Conservation (phyloP, 2,888 invertebrate species). For the Cosmorhoe ocellata region DNA sequence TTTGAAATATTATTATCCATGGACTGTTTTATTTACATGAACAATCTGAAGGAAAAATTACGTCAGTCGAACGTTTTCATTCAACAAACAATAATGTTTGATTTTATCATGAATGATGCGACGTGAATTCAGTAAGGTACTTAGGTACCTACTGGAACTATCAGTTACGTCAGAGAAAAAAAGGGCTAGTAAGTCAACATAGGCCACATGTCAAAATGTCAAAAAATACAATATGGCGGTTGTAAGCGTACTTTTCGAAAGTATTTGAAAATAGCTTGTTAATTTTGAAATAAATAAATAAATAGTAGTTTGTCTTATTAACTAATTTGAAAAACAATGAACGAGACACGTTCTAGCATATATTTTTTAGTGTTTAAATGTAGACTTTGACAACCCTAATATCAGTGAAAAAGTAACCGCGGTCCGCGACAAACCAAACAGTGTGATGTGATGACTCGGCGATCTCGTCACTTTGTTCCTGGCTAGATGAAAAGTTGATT, state of each 20-base stretch:
- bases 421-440: conserved; percentile 57
- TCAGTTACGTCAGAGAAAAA: too few species aligned
- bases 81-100: conserved; percentile 9
- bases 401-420: conserved; percentile 34
- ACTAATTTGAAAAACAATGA: too few species aligned
- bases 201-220: too few species aligned
- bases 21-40: conserved; percentile 2
- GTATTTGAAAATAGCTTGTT: too few species aligned
- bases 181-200: too few species aligned
- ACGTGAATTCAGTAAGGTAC: background rate
- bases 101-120: conserved; percentile 1
- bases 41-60: conserved; percentile 5
- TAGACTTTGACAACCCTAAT: conserved; percentile 27
- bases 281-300: too few species aligned
- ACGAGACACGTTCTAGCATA: too few species aligned
- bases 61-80: background rate
- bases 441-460: conserved; percentile 59
- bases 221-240: too few species aligned
- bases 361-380: too few species aligned
- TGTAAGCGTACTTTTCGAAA: too few species aligned
- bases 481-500: conserved; percentile 32
- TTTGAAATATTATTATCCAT: conserved; percentile 1
- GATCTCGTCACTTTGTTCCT: conserved; percentile 46
- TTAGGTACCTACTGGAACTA: too few species aligned
- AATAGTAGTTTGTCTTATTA: too few species aligned